Evolutionary conservation across 2,113 vertebrate species (phyloP), one percentile per base, ranked within the genome.

Genomic region (Oenanthe melanoleuca): DNA sequence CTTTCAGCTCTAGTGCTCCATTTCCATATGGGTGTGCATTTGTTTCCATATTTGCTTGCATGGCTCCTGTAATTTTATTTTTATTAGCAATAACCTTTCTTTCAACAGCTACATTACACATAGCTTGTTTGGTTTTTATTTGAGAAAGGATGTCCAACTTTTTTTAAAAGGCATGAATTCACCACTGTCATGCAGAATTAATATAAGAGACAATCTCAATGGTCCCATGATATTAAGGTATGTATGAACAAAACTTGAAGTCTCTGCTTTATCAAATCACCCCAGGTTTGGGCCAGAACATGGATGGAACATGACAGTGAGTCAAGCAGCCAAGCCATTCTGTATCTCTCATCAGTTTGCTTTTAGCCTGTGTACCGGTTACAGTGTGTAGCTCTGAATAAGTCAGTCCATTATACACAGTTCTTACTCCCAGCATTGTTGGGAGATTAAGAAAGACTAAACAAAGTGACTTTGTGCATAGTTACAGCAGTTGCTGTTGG

Each of bases 1-100:
- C 71, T 94, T 77, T 89, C 74, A 80, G 55, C 29, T 91, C 81
- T 82, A 56, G 52, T 77, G 45, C 55, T 89, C 50, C 55, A 73
- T 93, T 95, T 94, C 94, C 93, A 66, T 95, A 95, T 95, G 91
- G 77, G 34, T 84, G 50, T 67, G 49, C 24, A 87, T 93, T 95
- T 91, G 78, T 94, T 95, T 34, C 63, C 55, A 23, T 59, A 61
- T 91, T 91, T 92, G 18, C 59, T 87, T 89, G 85, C n/a, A 81
- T 2, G 2, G 60, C 22, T 38, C 14, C 28, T 75, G 52, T 75
- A 47, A 77, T 86, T 94, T 78, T 77, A 77, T 69, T 90, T 94
- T 90, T 88, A 70, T 92, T 92, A 92, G 3, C 33, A 77, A 89
- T 89, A 95, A 70, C 42, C 78, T 95, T 85, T 95, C 55, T 63